These are phyloP conservation scores for Drosophila paramelanica DNA, from an alignment of 2,888 invertebrate species.

Conservation along the genomic window DNA sequence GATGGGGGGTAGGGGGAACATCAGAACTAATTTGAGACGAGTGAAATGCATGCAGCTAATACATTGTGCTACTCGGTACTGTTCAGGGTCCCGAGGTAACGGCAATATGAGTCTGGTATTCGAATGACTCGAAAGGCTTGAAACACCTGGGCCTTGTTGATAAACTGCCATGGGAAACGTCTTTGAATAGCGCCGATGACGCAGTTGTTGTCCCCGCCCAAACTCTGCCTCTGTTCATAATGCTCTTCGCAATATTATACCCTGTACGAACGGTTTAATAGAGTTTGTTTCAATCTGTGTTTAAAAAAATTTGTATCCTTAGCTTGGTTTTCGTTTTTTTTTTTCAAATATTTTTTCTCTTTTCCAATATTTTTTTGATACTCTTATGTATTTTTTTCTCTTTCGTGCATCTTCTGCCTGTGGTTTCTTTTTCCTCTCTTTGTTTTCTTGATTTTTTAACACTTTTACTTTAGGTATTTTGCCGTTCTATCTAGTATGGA, in stretches of 20 bases:
- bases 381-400: no score
- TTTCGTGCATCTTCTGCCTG: no score
- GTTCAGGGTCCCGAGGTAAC: background rate
- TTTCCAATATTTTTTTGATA: background rate
- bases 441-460: no score
- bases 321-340: no score
- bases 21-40: slow-evolving; percentile 32
- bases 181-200: slow-evolving; percentile 61
- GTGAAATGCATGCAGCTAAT: slow-evolving; percentile 57
- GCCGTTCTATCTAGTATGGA: no score
- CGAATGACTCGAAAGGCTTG: slow-evolving; percentile 5
- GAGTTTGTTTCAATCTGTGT: background rate
- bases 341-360: background rate
- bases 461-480: no score
- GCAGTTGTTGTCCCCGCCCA: slow-evolving; percentile 34
- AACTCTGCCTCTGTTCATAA: slow-evolving; percentile 24
- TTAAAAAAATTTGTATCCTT: no score
- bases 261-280: background rate
- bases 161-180: slow-evolving; percentile 57
- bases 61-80: slow-evolving; percentile 40
- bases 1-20: slow-evolving; percentile 31
- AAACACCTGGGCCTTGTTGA: slow-evolving; percentile 71
- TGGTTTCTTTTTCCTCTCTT: no score
- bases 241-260: slow-evolving; percentile 42
- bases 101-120: slow-evolving; percentile 4